phyloP scores from a whole-genome alignment of 2,888 invertebrate genomes.

The Rhabditophanes sp. region DNA sequence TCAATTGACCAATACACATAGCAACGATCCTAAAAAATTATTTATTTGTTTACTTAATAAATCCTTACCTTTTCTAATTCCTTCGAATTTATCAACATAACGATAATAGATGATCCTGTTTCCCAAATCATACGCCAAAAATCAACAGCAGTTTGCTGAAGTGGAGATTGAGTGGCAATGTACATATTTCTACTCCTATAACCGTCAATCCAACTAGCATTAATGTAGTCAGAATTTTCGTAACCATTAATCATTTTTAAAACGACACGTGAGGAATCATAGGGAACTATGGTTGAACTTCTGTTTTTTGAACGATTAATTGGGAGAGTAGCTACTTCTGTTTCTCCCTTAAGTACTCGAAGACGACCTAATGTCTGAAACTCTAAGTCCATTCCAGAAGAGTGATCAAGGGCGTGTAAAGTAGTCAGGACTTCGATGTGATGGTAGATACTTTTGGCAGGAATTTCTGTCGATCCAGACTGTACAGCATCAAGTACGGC shows the following conservation, averaged over 20 bases:
- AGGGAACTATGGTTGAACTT: constrained; percentile 88
- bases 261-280: constrained; percentile 71
- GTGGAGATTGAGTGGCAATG: constrained; percentile 93
- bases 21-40: constrained; percentile 96
- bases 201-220: constrained; percentile 92
- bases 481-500: constrained; percentile 88
- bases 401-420: constrained; percentile 58
- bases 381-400: constrained; percentile 52
- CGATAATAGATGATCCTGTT: constrained; percentile 94
- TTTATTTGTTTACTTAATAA: constrained; percentile 7
- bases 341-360: constrained; percentile 78
- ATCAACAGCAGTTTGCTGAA: constrained; percentile 87
- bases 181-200: constrained; percentile 62
- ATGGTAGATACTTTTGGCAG: constrained; percentile 76
- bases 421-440: constrained; percentile 89
- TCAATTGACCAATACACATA: constrained; percentile 99
- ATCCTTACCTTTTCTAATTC: constrained; percentile 48
- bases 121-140: constrained; percentile 99
- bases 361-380: constrained; percentile 71
- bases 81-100: constrained; percentile 98
- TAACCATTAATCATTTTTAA: constrained; percentile 49
- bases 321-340: constrained; percentile 83
- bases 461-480: constrained; percentile 83
- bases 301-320: constrained; percentile 97
- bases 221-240: constrained; percentile 75